These are phyloP conservation scores for Catharus ustulatus DNA, from an alignment of 2,797 vertebrate genomes.

Conservation along the genomic window DNA sequence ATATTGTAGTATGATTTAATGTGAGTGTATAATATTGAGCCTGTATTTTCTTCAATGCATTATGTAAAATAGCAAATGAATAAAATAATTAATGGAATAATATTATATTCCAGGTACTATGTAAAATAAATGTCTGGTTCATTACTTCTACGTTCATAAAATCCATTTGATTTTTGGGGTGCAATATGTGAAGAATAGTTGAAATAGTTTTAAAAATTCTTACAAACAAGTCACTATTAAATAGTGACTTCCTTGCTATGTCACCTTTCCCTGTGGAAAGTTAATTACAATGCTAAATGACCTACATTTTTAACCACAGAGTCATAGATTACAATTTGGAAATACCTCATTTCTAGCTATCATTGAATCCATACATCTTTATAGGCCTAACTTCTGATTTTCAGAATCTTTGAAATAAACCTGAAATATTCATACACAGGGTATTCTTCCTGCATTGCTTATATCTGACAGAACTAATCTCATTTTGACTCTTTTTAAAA, in stretches of 20 bases:
- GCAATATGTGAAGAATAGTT: background rate
- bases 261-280: background rate
- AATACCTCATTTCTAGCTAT: background rate
- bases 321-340: background rate
- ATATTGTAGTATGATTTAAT: constrained; percentile 36
- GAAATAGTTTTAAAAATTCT: background rate
- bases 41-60: constrained; percentile 1
- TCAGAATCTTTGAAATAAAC: background rate
- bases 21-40: background rate
- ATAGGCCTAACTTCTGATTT: background rate
- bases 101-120: background rate
- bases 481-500: background rate
- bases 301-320: background rate
- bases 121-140: background rate
- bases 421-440: background rate
- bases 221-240: background rate
- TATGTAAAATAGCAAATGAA: background rate
- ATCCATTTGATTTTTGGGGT: background rate
- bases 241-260: background rate
- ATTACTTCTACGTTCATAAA: background rate
- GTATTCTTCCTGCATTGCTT: background rate
- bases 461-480: background rate
- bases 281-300: background rate
- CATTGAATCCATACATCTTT: background rate
- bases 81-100: background rate